These are phyloP conservation scores for Balanococcus diminutus DNA, from an alignment of 2,888 invertebrate species.

Conservation along the genomic window DNA sequence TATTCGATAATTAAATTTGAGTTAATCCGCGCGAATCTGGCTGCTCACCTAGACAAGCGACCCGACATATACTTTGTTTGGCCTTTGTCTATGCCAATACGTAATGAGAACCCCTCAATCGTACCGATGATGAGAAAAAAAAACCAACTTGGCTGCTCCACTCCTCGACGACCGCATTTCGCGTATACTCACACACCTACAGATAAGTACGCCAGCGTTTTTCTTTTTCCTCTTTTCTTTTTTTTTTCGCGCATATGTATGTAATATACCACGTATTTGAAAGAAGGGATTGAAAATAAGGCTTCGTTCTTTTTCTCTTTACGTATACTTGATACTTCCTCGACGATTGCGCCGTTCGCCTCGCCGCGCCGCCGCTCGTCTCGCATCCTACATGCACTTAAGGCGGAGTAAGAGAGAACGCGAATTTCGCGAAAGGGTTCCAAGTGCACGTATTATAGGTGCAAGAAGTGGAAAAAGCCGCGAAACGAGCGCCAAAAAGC, in stretches of 20 bases:
- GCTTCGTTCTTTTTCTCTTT: constrained; percentile 48
- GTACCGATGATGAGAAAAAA: constrained; percentile 32
- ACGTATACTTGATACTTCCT: constrained; percentile 49
- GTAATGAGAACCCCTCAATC: constrained; percentile 28
- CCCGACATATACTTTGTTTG: too few relatives aligned
- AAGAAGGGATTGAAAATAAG: constrained; percentile 53
- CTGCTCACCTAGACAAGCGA: too few relatives aligned
- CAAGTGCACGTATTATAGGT: constrained; percentile 53
- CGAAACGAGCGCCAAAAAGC: constrained; percentile 18
- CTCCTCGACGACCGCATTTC: constrained; percentile 39
- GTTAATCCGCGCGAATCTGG: too few relatives aligned
- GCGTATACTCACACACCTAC: constrained; percentile 20
- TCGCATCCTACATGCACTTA: neutral
- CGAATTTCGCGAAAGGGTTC: constrained; percentile 52
- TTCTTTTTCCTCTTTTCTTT: constrained; percentile 14
- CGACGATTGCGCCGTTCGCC: constrained; percentile 40
- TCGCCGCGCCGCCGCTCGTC: neutral
- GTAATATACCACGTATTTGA: constrained; percentile 3
- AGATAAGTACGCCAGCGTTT: constrained; percentile 49
- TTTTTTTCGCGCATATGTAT: neutral
- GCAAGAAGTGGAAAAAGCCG: constrained; percentile 52
- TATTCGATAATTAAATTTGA: neutral
- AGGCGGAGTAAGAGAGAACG: constrained; percentile 29
- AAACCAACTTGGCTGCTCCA: neutral
- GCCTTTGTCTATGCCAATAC: neutral